phyloP scores from a whole-genome alignment of 2,888 invertebrate genomes.

The Leucoma salicis region DNA sequence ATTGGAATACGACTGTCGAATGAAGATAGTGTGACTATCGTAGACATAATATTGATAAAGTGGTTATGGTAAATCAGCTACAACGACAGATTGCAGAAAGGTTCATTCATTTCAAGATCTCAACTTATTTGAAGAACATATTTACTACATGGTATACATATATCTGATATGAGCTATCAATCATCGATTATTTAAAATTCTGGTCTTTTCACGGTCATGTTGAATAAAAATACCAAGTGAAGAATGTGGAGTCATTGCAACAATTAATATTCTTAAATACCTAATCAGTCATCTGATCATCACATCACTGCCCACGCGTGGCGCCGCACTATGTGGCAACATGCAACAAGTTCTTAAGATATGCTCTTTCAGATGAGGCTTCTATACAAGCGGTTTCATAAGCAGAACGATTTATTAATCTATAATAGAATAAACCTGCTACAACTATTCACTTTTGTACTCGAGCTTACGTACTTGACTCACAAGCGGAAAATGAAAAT shows the following conservation, averaged over 20 bases:
- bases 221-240: slow-evolving; percentile 51
- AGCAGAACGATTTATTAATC: slow-evolving; percentile 6
- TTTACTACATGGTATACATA: no score
- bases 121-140: no score
- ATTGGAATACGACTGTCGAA: no score
- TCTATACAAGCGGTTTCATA: slow-evolving; percentile 24
- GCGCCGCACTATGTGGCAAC: slow-evolving; percentile 51
- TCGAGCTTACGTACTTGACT: not conserved
- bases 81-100: no score
- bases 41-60: no score
- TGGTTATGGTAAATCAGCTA: no score
- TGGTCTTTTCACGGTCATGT: slow-evolving; percentile 31
- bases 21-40: no score
- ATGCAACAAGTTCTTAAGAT: slow-evolving; percentile 29
- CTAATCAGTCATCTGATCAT: slow-evolving; percentile 76
- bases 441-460: not conserved
- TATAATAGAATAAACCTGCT: not conserved
- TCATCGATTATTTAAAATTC: slow-evolving; percentile 16
- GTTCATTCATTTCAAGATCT: no score
- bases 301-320: slow-evolving; percentile 64
- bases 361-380: slow-evolving; percentile 26
- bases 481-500: not conserved
- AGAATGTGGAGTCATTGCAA: slow-evolving; percentile 58
- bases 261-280: slow-evolving; percentile 74
- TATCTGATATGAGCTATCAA: slow-evolving; percentile 9